These are phyloP conservation scores for Buceros bicornis DNA, from an alignment of 2,797 vertebrate genomes.

Conservation along the genomic window DNA sequence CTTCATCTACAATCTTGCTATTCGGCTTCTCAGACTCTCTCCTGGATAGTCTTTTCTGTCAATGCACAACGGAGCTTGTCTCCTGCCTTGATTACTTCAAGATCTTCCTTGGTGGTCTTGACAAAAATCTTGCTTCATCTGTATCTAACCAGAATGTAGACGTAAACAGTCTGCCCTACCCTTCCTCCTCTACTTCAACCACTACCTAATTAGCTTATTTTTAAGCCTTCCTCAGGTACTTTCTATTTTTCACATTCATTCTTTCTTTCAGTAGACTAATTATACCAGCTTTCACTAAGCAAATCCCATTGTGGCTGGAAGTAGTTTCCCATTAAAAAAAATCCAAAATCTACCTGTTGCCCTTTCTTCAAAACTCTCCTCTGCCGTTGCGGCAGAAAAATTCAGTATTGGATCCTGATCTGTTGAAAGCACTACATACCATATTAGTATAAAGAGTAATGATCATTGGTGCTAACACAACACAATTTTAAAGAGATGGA, in stretches of 20 bases:
- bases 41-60: background rate
- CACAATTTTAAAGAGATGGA: background rate
- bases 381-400: background rate
- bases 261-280: background rate
- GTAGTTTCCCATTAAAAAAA: background rate
- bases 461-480: background rate
- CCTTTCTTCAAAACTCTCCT: background rate
- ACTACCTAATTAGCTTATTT: background rate
- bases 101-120: background rate
- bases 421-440: background rate
- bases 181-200: background rate
- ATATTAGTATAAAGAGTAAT: background rate
- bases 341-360: background rate
- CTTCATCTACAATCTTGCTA: background rate
- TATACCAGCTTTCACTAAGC: background rate
- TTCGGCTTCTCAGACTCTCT: background rate
- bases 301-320: background rate
- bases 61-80: accelerated
- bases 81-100: background rate
- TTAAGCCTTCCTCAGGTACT: background rate
- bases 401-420: background rate
- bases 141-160: background rate
- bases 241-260: background rate
- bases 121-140: background rate
- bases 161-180: background rate